Conservation (phyloP, 2,113 vertebrate species). For the Arvicanthis niloticus region DNA sequence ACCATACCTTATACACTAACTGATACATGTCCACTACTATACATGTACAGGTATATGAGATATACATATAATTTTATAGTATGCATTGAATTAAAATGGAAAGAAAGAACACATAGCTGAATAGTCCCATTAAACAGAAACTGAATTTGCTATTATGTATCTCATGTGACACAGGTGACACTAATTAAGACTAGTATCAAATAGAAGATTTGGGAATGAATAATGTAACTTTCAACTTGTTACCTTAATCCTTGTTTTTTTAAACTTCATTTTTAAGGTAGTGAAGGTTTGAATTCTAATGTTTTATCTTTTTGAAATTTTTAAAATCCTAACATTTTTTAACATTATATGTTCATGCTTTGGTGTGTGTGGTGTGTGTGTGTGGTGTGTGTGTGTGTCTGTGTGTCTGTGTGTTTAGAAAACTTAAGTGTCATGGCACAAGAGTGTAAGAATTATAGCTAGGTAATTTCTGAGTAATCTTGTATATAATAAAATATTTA, state of each 20-base stretch:
- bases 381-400: background rate
- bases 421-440: background rate
- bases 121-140: background rate
- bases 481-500: background rate
- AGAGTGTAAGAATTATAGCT: background rate
- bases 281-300: background rate
- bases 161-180: background rate
- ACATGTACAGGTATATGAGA: background rate
- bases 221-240: background rate
- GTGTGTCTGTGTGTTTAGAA: background rate
- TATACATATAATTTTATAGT: background rate
- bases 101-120: background rate
- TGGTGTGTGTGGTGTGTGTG: background rate
- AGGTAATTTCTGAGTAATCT: background rate
- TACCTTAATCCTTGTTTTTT: background rate
- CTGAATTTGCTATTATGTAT: background rate
- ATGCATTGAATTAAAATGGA: background rate
- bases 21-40: background rate
- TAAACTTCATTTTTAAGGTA: background rate
- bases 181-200: background rate
- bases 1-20: background rate
- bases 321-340: background rate
- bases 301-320: slow-evolving; percentile 19
- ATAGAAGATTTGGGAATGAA: background rate
- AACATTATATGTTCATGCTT: too few species aligned